A percentile compares a stretch with the other conserved stretches of the same genome.
phyloP scores from a whole-genome alignment of 2,888 invertebrate species.

The Eupithecia subumbrata region DNA sequence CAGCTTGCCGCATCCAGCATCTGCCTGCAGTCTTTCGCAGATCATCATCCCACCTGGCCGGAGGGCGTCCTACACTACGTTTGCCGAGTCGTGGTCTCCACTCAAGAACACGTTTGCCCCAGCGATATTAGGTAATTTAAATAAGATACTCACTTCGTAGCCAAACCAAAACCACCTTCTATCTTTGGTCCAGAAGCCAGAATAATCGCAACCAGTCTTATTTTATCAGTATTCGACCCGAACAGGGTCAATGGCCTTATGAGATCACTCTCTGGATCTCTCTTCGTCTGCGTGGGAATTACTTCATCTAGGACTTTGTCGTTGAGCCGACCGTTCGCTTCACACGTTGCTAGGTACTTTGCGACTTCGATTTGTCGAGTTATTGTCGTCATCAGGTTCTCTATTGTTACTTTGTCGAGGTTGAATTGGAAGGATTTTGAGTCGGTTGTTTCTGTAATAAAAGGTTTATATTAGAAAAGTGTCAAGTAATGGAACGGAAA shows the following conservation, averaged over 20 bases:
- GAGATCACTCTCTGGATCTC: constrained; percentile 54
- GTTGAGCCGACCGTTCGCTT: constrained; percentile 79
- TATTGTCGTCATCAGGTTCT: constrained; percentile 91
- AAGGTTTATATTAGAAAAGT: background rate
- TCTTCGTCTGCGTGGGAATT: constrained; percentile 57
- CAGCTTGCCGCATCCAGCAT: too few relatives aligned
- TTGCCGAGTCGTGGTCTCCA: too few relatives aligned
- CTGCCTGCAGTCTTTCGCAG: too few relatives aligned
- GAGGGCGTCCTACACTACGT: too few relatives aligned
- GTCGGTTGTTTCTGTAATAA: constrained; percentile 71
- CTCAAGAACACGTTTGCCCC: too few relatives aligned
- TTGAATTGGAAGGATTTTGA: constrained; percentile 87
- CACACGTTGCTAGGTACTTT: constrained; percentile 87
- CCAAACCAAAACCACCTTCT: constrained; percentile 88
- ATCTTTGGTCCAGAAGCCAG: constrained; percentile 87
- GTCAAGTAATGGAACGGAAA: too few relatives aligned
- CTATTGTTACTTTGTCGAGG: constrained; percentile 88
- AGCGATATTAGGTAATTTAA: too few relatives aligned
- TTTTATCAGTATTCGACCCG: constrained; percentile 87
- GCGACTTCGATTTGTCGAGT: constrained; percentile 92
- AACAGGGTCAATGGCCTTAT: constrained; percentile 87
- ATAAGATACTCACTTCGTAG: constrained; percentile 84
- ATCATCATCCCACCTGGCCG: too few relatives aligned
- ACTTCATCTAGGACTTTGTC: constrained; percentile 68
- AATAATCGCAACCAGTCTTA: constrained; percentile 87